Percentiles rank a stretch among this genome's conserved stretches.
Conservation (phyloP, 2,888 invertebrate species). For the Limnephilus rhombicus region DNA sequence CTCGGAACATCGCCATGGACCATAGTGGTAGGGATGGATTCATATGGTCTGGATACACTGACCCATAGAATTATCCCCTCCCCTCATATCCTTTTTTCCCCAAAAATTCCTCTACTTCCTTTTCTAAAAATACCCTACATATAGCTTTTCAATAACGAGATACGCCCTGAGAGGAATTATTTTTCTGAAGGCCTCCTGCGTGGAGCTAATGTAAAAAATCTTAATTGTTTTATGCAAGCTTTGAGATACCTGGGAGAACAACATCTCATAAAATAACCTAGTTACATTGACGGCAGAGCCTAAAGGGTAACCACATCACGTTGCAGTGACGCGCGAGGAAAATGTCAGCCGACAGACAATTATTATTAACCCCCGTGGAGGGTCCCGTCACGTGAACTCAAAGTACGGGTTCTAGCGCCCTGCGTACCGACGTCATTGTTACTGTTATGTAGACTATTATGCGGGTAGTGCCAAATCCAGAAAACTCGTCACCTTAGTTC, state of each 20-base stretch:
- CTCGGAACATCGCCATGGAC: too few species aligned
- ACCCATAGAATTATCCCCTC: too few species aligned
- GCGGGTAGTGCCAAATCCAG: neutral
- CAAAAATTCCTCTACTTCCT: too few species aligned
- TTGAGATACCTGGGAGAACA: neutral
- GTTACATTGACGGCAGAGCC: neutral
- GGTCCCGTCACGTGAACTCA: neutral
- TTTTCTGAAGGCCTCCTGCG: too few species aligned
- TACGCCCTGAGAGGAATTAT: too few species aligned
- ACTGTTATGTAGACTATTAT: neutral
- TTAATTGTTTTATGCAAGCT: neutral
- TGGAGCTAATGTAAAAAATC: neutral
- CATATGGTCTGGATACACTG: too few species aligned
- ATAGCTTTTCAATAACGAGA: too few species aligned
- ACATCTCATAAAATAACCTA: neutral
- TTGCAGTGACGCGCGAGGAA: neutral
- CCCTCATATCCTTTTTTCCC: too few species aligned
- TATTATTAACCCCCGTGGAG: neutral
- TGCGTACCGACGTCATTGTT: neutral
- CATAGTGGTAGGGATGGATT: too few species aligned
- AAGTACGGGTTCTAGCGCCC: neutral
- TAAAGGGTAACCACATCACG: neutral
- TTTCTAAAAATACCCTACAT: too few species aligned
- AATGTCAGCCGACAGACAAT: neutral
- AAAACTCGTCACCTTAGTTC: neutral